Evolutionary conservation across 1,140 invertebrate genomes (phyloP), one percentile per base, ranked within the genome.

Genomic region (Drosophila cardini): DNA sequence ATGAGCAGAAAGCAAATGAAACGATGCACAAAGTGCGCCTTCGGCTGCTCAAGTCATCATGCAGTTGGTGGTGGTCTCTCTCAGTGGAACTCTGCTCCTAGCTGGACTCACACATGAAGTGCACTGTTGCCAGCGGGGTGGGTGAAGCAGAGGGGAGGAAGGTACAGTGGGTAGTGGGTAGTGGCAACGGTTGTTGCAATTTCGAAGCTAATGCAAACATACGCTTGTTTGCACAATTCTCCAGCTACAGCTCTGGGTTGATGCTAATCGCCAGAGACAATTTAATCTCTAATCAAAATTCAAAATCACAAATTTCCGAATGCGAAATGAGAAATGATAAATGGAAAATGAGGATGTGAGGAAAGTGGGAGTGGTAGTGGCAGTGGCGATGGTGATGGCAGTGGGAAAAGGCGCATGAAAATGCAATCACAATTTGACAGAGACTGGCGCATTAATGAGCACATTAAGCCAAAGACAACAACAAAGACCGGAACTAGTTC

Each of bases 201-300:
- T 67, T 62, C 43, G 72, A 62, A 62, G 69, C 78, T 89, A 89
- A 83, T 80, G 80, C 83, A 89, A 89, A 80, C 83, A 87, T 87
- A 89, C 85, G 83, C 80, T 87, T 89, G 61, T 87, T 87, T 87
- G 83, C 84, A 75, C 83, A 83, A 65, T 53, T 52, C 60, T 75
- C 55, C 70, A 72, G 63, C 68, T 62, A 9, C 18, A 9, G 48
- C 58, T 50, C 60, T 21, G 21, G 48, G 71, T 60, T 79, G 76
- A 86, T 83, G 83, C 83, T 87, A 87, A 87, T 87, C 83, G 80
- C 72, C 76, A 89, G 80, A 80, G 83, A 87, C 83, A 87, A 89
- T 89, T 87, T 87, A 87, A 89, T 89, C 83, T 87, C 83, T 84
- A 87, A 87, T 87, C 84, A 87, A 89, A 87, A 87, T 87, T 87